phyloP scores from a whole-genome alignment of 1,140 invertebrate species.

The Panulirus ornatus region DNA sequence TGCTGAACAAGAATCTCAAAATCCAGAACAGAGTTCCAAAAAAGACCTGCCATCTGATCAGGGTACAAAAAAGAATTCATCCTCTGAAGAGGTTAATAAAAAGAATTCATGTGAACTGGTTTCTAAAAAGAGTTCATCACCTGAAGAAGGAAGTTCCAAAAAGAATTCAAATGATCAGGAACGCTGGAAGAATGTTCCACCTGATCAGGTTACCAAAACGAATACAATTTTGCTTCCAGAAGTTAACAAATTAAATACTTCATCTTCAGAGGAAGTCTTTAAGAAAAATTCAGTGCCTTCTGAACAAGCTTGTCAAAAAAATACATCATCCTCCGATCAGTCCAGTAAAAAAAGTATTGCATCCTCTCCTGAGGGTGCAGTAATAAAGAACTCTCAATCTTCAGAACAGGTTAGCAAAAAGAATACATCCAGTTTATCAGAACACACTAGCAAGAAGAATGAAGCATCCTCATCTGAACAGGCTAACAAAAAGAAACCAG shows the following conservation, averaged over 20 bases:
- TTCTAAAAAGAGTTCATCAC: not conserved
- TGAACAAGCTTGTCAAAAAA: not conserved
- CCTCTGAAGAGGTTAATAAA: not conserved
- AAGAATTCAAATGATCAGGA: not conserved
- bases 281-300: not conserved
- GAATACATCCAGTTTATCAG: not conserved
- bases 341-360: not conserved
- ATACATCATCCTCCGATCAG: not conserved
- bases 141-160: not conserved
- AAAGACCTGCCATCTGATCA: not conserved
- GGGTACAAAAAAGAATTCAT: not conserved
- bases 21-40: not conserved
- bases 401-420: not conserved
- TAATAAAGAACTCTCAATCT: not conserved
- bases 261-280: no score
- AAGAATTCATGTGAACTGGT: not conserved
- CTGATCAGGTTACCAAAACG: no score
- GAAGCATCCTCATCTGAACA: slow-evolving; percentile 1
- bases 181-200: no score
- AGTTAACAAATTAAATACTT: no score
- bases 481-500: not conserved
- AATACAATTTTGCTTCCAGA: no score
- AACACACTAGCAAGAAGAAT: not conserved
- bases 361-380: not conserved
- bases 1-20: not conserved